phyloP scores from a whole-genome alignment of 2,113 vertebrate species.

The Rallus limicola region DNA sequence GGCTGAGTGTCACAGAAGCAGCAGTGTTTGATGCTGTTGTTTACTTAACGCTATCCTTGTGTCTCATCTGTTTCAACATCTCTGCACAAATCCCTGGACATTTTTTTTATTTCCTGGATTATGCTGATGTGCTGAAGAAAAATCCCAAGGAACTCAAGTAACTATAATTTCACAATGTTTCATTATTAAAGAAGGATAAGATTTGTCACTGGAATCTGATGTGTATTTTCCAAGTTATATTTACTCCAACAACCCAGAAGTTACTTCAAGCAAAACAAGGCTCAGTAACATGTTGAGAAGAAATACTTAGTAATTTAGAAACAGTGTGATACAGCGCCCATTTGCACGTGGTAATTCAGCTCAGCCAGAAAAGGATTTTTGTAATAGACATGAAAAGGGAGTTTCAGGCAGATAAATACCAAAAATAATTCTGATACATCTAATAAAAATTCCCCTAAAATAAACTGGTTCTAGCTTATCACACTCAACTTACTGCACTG shows the following conservation, averaged over 20 bases:
- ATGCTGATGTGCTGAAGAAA: slow-evolving; percentile 13
- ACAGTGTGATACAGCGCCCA: background rate
- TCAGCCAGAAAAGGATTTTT: slow-evolving; percentile 47
- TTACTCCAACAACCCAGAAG: background rate
- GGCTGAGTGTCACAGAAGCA: background rate
- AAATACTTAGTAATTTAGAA: slow-evolving; percentile 15
- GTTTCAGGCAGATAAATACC: slow-evolving; percentile 24
- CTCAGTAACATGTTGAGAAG: slow-evolving; percentile 4
- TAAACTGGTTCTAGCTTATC: background rate
- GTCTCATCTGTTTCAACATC: slow-evolving; percentile 37
- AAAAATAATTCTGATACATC: slow-evolving; percentile 60
- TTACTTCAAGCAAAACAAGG: slow-evolving; percentile 7
- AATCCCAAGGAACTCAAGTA: background rate
- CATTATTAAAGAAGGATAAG: background rate
- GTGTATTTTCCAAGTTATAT: background rate
- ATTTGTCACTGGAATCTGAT: background rate
- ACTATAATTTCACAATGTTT: slow-evolving; percentile 17
- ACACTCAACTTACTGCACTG: background rate
- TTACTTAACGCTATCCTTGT: background rate
- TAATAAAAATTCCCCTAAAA: slow-evolving; percentile 27
- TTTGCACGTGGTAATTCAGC: background rate
- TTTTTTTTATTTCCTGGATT: slow-evolving; percentile 35
- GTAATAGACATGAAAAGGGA: slow-evolving; percentile 8
- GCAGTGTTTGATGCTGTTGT: background rate
- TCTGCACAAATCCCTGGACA: slow-evolving; percentile 28